These are phyloP conservation scores for Tipula unca DNA, from an alignment of 2,888 invertebrate genomes.

Conservation along the genomic window DNA sequence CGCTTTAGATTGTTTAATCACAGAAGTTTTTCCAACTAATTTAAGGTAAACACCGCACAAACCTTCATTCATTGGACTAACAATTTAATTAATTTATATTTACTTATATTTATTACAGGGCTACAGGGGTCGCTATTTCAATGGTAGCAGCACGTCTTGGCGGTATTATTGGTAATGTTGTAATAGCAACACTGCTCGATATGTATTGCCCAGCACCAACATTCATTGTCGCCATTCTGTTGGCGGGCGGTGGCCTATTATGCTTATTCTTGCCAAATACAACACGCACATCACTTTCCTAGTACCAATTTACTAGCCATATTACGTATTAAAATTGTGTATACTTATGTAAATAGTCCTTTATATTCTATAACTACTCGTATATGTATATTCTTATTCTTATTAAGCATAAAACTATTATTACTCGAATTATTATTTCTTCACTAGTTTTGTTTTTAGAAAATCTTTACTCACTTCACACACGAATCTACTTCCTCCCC, in stretches of 20 bases:
- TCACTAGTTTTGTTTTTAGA: slow-evolving; percentile 8
- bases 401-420: not conserved
- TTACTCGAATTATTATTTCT: not conserved
- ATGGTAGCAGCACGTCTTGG: slow-evolving; percentile 85
- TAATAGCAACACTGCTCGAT: slow-evolving; percentile 81
- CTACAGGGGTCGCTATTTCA: slow-evolving; percentile 83
- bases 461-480: not conserved
- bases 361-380: not conserved
- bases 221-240: slow-evolving; percentile 76
- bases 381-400: too few relatives aligned
- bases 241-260: slow-evolving; percentile 79
- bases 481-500: not conserved
- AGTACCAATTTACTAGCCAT: not conserved
- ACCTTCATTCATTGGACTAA: not conserved
- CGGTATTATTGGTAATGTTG: slow-evolving; percentile 66
- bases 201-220: slow-evolving; percentile 86
- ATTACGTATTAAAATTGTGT: not conserved
- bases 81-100: not conserved
- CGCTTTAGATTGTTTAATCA: slow-evolving; percentile 83
- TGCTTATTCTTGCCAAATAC: slow-evolving; percentile 86
- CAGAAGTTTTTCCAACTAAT: slow-evolving; percentile 88
- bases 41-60: slow-evolving; percentile 55
- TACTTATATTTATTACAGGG: slow-evolving; percentile 56
- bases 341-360: slow-evolving; percentile 14
- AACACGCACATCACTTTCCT: slow-evolving; percentile 58